Evolutionary conservation across 2,797 vertebrate species (phyloP), one percentile per base, ranked within the genome.

Genomic region (Galago senegalensis): DNA sequence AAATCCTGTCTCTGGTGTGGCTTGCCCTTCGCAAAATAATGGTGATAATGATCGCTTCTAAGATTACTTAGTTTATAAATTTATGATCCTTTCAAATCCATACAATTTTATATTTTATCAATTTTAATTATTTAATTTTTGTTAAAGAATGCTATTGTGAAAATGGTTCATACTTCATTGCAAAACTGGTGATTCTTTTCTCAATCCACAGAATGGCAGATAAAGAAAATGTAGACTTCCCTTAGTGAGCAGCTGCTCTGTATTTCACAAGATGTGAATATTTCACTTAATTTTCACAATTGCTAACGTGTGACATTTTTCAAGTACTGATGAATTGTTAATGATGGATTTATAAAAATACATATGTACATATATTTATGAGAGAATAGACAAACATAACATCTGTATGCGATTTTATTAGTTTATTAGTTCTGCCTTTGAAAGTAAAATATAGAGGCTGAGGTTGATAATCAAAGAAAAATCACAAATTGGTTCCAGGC

Each of bases 271-370:
- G 7, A 46, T 69, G 75, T 69, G 0, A 76, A 69, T 60, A 92
- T 46, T 93, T 95, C 53, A 83, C 27, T 90, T 84, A 79, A 37
- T 75, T 81, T 72, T 92, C 12, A 76, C 20, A 80, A 53, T 16
- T 21, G 1, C 18, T 76, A 40, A 67, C 10, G 18, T 77, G 14
- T 81, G 7, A 63, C 10, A 63, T 58, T 95, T 94, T 87, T 21
- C 0, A 43, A 37, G 21, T 76, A 80, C 4, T 29, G 25, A 21
- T 9, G 10, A 16, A 79, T 25, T 73, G 20, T 90, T 6, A 18
- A 58, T 21, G 31, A 29, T 31, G 25, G 2, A 20, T 21, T 34
- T n/a, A 79, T 34, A 79, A 8, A 7, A 7, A 34, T 17, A 14
- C 25, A 73, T 43, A 16, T 73, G 3, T 27, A 75, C 3, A 37